Evolutionary conservation across 1,140 invertebrate species (phyloP).

Genomic region (Orussus abietinus): DNA sequence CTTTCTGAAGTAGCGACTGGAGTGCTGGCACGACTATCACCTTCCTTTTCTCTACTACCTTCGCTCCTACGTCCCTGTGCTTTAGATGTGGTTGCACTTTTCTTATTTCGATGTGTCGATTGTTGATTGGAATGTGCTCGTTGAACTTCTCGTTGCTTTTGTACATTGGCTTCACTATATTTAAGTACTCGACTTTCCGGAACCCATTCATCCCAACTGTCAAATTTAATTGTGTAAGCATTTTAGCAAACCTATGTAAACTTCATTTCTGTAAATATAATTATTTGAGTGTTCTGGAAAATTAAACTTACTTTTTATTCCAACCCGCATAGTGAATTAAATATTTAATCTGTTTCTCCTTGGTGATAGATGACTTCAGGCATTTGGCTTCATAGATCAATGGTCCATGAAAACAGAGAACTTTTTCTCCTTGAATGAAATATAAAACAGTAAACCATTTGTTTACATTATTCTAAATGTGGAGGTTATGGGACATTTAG

Average conservation of each 20-base stretch:
- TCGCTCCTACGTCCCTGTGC: conserved; percentile 43
- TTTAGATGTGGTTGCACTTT: conserved; percentile 37
- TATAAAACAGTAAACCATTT: conserved; percentile 1
- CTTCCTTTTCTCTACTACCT: conserved; percentile 48
- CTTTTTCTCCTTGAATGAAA: conserved; percentile 6
- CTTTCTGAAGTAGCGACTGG: conserved; percentile 51
- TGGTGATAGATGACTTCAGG: not conserved
- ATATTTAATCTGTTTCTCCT: conserved; percentile 11
- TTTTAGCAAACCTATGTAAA: no score
- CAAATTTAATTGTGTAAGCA: no score
- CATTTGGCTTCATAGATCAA: not conserved
- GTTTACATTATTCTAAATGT: not conserved
- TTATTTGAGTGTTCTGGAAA: no score
- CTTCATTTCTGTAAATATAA: no score
- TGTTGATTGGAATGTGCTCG: conserved; percentile 74
- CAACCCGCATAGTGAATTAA: conserved; percentile 48
- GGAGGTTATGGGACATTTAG: not conserved
- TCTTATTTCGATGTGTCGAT: conserved; percentile 42
- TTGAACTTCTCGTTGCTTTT: conserved; percentile 85
- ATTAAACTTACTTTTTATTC: conserved; percentile 60
- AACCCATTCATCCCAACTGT: conserved; percentile 98
- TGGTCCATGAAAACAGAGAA: not conserved
- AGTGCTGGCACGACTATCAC: conserved; percentile 65
- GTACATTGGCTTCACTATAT: conserved; percentile 87
- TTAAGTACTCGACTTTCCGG: conserved; percentile 89